Conservation (phyloP, 1,140 invertebrate species). For the Ips nitidus region DNA sequence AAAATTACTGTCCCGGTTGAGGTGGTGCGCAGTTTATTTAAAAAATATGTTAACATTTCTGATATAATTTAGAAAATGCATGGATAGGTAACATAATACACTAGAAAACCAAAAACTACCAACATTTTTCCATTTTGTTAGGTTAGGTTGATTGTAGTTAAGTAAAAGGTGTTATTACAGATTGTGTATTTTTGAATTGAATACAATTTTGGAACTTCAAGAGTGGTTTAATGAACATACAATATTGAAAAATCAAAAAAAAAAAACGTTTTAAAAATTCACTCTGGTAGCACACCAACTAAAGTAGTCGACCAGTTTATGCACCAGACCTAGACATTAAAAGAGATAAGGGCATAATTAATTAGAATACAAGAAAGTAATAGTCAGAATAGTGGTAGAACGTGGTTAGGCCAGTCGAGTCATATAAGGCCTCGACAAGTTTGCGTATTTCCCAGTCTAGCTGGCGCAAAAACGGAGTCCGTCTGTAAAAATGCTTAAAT, state of each 20-base stretch:
- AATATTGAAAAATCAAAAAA: background rate
- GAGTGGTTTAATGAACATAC: too few relatives aligned
- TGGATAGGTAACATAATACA: too few relatives aligned
- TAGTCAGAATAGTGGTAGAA: background rate
- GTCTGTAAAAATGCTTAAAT: conserved; percentile 29
- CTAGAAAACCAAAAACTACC: too few relatives aligned
- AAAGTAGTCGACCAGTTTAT: background rate
- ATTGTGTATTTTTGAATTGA: too few relatives aligned
- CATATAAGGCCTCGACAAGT: conserved; percentile 21
- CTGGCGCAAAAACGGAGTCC: conserved; percentile 21
- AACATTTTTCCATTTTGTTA: too few relatives aligned
- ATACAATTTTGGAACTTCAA: too few relatives aligned
- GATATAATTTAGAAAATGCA: too few relatives aligned
- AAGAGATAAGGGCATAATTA: conserved; percentile 1
- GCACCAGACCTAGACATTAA: conserved; percentile 34
- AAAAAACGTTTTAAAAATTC: background rate
- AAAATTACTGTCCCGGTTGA: too few relatives aligned
- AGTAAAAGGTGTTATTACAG: too few relatives aligned
- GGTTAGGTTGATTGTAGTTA: too few relatives aligned
- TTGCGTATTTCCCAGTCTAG: conserved; percentile 24
- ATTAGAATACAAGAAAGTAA: conserved; percentile 31
- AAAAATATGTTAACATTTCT: too few relatives aligned
- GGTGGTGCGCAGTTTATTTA: too few relatives aligned
- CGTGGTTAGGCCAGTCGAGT: conserved; percentile 16
- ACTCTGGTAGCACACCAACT: background rate